Percentiles rank a stretch among this genome's conserved stretches.
Evolutionary conservation across 2,113 vertebrate genomes (phyloP).

Genomic region (Sebastes fasciatus): DNA sequence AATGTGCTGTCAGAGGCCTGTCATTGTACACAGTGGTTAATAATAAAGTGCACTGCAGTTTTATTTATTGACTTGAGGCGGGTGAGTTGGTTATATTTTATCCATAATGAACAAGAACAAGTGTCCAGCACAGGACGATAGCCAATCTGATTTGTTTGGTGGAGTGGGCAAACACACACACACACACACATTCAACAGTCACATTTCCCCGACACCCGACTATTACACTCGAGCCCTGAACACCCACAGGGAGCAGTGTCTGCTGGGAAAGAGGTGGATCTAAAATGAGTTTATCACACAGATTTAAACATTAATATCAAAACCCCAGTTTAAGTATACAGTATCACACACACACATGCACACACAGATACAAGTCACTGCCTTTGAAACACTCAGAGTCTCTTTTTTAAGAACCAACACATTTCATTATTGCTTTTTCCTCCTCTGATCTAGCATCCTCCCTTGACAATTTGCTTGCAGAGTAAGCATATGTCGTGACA

Average conservation of each 20-base stretch:
- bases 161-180: not conserved
- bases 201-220: slow-evolving; percentile 11
- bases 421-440: slow-evolving; percentile 23
- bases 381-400: slow-evolving; percentile 51
- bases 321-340: slow-evolving; percentile 16
- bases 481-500: slow-evolving; percentile 32
- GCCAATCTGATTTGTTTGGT: not conserved
- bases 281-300: slow-evolving; percentile 37
- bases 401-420: slow-evolving; percentile 40
- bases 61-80: slow-evolving; percentile 27
- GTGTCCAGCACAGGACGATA: not conserved
- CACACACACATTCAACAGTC: slow-evolving; percentile 2
- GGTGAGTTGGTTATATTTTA: slow-evolving; percentile 20
- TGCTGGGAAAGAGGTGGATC: slow-evolving; percentile 32
- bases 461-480: slow-evolving; percentile 31
- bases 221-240: slow-evolving; percentile 25
- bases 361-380: slow-evolving; percentile 12
- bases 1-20: slow-evolving; percentile 3
- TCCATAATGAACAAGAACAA: slow-evolving; percentile 33
- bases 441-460: slow-evolving; percentile 36
- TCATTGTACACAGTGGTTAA: slow-evolving; percentile 8
- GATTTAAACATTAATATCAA: slow-evolving; percentile 54
- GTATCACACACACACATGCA: not conserved
- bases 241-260: slow-evolving; percentile 30
- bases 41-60: slow-evolving; percentile 33